These are phyloP conservation scores for Phaetusa simplex DNA, from an alignment of 2,113 vertebrate genomes.

Conservation along the genomic window DNA sequence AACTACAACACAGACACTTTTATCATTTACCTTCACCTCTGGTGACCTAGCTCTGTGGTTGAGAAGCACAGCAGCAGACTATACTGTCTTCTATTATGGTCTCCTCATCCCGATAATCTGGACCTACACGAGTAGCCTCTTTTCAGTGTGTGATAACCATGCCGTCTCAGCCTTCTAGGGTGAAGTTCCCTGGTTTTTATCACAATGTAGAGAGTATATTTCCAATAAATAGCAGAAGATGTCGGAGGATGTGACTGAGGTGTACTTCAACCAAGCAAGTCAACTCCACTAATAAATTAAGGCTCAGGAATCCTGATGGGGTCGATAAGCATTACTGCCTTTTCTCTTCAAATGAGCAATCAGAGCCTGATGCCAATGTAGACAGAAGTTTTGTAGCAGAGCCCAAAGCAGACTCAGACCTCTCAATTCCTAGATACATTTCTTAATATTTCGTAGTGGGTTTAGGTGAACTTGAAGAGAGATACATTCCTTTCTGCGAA, in stretches of 20 bases:
- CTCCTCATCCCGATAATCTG: background rate
- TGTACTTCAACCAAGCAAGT: background rate
- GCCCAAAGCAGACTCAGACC: background rate
- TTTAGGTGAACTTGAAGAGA: background rate
- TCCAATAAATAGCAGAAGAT: background rate
- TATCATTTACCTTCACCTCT: constrained; percentile 19
- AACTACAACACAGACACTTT: background rate
- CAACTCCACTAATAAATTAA: background rate
- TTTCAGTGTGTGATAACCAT: background rate
- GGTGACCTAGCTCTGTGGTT: background rate
- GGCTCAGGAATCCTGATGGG: background rate
- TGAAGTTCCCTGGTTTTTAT: background rate
- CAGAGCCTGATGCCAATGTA: background rate
- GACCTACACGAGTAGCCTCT: rapidly evolving
- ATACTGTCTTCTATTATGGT: background rate
- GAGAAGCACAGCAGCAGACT: background rate
- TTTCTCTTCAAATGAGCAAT: background rate
- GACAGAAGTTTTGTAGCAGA: background rate
- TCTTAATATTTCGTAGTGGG: background rate
- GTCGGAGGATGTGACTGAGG: background rate
- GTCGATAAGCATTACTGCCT: background rate
- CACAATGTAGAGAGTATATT: background rate
- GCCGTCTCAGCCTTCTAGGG: background rate
- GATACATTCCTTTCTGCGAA: background rate
- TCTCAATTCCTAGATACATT: background rate